These are phyloP conservation scores for Copidosoma floridanum DNA, from an alignment of 1,140 invertebrate genomes.

Conservation along the genomic window DNA sequence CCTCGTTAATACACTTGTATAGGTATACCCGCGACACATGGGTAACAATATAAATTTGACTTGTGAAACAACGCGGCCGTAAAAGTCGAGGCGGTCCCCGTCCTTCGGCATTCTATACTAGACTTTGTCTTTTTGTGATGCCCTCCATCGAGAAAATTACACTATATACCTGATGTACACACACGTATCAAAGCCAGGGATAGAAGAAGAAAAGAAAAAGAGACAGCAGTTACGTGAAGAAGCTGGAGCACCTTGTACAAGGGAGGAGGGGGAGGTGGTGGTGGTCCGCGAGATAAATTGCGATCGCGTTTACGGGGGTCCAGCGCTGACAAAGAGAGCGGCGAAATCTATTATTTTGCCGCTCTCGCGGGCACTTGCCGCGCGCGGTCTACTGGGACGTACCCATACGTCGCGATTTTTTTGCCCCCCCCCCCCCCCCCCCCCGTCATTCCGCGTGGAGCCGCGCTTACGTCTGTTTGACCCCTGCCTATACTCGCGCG, in stretches of 20 bases:
- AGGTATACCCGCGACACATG: too few relatives aligned
- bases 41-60: slow-evolving; percentile 21
- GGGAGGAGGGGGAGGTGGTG: background rate
- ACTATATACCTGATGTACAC: too few relatives aligned
- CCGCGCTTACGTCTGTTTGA: too few relatives aligned
- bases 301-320: slow-evolving; percentile 15
- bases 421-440: too few relatives aligned
- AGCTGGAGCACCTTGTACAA: too few relatives aligned
- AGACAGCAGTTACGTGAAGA: too few relatives aligned
- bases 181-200: background rate
- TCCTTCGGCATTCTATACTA: slow-evolving; percentile 10
- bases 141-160: background rate
- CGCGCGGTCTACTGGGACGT: too few relatives aligned
- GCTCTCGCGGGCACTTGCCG: too few relatives aligned
- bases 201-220: background rate
- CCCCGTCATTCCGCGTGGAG: too few relatives aligned
- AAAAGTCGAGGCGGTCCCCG: background rate
- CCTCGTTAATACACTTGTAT: slow-evolving; percentile 11
- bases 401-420: too few relatives aligned
- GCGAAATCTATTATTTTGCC: slow-evolving; percentile 19
- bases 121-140: too few relatives aligned
- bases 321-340: slow-evolving; percentile 8
- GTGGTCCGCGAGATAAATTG: slow-evolving; percentile 20
- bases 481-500: too few relatives aligned
- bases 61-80: slow-evolving; percentile 10